A percentile compares a stretch with the other conserved stretches of the same genome.
These are phyloP conservation scores for Cirrhinus mrigala DNA, from an alignment of 2,797 vertebrate species.

Conservation along the genomic window DNA sequence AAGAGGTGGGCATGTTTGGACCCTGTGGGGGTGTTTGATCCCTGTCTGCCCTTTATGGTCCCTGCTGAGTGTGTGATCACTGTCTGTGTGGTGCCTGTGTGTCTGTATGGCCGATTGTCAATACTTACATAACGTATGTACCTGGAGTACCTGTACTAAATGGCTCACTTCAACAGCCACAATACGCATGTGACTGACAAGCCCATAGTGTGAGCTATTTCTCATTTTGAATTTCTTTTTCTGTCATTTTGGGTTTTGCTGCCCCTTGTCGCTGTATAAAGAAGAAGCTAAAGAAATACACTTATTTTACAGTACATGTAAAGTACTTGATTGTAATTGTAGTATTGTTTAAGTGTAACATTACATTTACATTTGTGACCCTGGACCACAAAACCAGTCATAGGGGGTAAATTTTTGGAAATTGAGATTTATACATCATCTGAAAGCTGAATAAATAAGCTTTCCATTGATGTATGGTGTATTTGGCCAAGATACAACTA, in stretches of 20 bases:
- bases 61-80: constrained; percentile 56
- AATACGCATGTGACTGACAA: not conserved
- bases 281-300: not conserved
- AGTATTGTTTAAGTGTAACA: no score
- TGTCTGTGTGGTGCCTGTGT: constrained; percentile 28
- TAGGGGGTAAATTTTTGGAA: no score
- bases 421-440: no score
- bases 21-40: constrained; percentile 54
- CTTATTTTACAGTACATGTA: not conserved
- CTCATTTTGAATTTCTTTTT: not conserved
- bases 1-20: constrained; percentile 45
- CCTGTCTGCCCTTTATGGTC: constrained; percentile 36
- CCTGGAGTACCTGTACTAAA: not conserved
- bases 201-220: not conserved
- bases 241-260: not conserved
- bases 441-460: no score
- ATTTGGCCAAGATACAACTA: no score
- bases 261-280: not conserved
- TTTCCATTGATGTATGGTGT: no score
- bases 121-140: not conserved
- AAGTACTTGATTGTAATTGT: not conserved
- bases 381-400: no score
- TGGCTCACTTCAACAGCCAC: not conserved
- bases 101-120: not conserved
- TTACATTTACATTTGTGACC: no score